Evolutionary conservation across 2,888 invertebrate genomes (phyloP), one percentile per base, ranked within the genome.

Genomic region (Lasioglossum calceatum): DNA sequence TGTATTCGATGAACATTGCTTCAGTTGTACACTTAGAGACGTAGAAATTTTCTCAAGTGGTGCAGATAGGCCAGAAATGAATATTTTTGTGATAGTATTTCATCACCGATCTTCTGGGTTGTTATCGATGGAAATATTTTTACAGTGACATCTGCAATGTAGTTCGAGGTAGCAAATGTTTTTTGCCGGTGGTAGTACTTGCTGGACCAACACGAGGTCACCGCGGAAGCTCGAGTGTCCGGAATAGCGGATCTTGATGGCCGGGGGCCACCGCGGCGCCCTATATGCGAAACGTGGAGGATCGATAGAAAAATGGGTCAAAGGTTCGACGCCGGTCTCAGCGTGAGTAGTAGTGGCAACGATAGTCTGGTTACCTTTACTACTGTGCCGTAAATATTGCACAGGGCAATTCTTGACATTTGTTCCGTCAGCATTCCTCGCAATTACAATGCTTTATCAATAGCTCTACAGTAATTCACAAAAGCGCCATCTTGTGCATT

Each of bases 261-360:
- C 72, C 44, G 42, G 64, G 44, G 64, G 42, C 61, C 44, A 72
- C 78, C 42, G 42, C 61, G 36, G 73, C 44, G 39, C 50, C 86
- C 87, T 88, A 90, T 85, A 87, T 87, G 83, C 87, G 85, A 83
- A 61, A 44, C 12, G 23, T 44, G 64, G 44, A 54, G 71, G 84
- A 94, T 94, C 94, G 92, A 94, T 94, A 93, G 92, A 93, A 94
- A 94, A 94, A 94, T 94, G 91, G 94, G 94, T 94, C 94, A 93
- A 91, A 94, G 93, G 89, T 93, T 92, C 89, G 88, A 83, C 88
- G 84, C 82, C 81, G 84, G 75, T 81, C 82, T 82, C 32, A 39
- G 44, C 61, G 78, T 80, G 79, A 88, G 83, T 85, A 86, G 79
- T 58, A 79, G 78, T 73, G 72, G 32, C 47, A 70, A 75, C 36